A percentile compares a stretch with the other conserved stretches of the same genome.
These are phyloP conservation scores for Coleophora deauratella DNA, from an alignment of 2,888 invertebrate genomes.

Conservation along the genomic window DNA sequence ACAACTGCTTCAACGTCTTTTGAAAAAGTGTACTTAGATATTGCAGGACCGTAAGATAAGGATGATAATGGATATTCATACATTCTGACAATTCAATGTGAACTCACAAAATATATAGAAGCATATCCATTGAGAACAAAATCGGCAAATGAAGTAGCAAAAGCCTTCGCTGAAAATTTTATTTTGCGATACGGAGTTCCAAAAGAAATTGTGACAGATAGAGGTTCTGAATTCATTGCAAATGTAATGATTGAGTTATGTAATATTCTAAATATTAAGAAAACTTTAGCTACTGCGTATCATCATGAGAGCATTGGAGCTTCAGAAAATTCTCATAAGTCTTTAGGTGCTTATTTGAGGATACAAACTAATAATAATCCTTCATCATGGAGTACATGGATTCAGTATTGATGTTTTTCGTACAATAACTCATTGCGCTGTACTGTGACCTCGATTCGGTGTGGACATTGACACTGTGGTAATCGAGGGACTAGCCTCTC, in stretches of 20 bases:
- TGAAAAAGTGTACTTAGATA: slow-evolving; percentile 10
- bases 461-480: too few species aligned
- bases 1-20: slow-evolving; percentile 10
- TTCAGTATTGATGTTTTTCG: too few species aligned
- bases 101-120: slow-evolving; percentile 11
- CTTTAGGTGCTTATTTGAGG: slow-evolving; percentile 1
- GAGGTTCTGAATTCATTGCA: slow-evolving; percentile 8
- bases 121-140: slow-evolving; percentile 10
- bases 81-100: slow-evolving; percentile 12
- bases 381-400: too few species aligned
- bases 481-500: too few species aligned
- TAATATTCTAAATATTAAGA: slow-evolving; percentile 1
- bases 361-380: background rate
- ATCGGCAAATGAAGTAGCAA: slow-evolving; percentile 7
- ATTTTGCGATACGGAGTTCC: slow-evolving; percentile 13
- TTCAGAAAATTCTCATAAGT: slow-evolving; percentile 3
- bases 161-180: slow-evolving; percentile 10
- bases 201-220: slow-evolving; percentile 7
- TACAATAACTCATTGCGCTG: too few species aligned
- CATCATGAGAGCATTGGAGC: too few species aligned
- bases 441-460: too few species aligned
- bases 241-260: slow-evolving; percentile 3
- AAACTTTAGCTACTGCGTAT: slow-evolving; percentile 1
- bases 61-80: slow-evolving; percentile 5
- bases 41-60: slow-evolving; percentile 9